Percentiles rank a stretch among this genome's conserved stretches.
Evolutionary conservation across 2,113 vertebrate genomes (phyloP).

Genomic region (Corynorhinus townsendii): DNA sequence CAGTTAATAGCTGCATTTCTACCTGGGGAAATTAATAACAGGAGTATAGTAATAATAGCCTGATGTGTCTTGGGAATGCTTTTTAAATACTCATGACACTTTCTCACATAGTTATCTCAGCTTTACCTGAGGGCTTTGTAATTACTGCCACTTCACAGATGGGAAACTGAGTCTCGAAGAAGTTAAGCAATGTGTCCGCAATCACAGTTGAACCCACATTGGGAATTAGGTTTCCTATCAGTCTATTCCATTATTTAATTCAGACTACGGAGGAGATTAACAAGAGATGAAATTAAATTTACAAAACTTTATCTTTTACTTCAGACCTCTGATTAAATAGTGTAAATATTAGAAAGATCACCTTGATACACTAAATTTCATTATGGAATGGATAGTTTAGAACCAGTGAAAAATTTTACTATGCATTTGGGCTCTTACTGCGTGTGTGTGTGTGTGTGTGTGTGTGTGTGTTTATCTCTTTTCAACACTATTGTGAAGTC

Average conservation of each 20-base stretch:
- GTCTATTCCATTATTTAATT: background rate
- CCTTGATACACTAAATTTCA: background rate
- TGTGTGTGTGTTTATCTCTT: background rate
- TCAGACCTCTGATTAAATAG: background rate
- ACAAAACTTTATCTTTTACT: background rate
- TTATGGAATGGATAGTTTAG: background rate
- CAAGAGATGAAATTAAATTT: background rate
- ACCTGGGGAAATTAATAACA: conserved; percentile 20
- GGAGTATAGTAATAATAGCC: conserved; percentile 21
- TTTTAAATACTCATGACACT: background rate
- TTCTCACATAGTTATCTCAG: conserved; percentile 38
- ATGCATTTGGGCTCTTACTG: background rate
- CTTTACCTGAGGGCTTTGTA: background rate
- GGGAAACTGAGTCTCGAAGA: background rate
- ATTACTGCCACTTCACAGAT: conserved; percentile 48
- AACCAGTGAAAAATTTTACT: background rate
- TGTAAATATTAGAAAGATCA: background rate
- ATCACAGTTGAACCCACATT: background rate
- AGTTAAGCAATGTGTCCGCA: background rate
- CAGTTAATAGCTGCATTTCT: conserved; percentile 10
- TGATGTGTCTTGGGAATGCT: background rate
- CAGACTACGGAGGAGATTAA: background rate
- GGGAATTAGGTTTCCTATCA: background rate
- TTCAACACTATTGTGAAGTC: background rate
- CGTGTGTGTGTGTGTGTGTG: background rate